These are phyloP conservation scores for Chironomus riparius DNA, from an alignment of 2,888 invertebrate species.

Conservation along the genomic window DNA sequence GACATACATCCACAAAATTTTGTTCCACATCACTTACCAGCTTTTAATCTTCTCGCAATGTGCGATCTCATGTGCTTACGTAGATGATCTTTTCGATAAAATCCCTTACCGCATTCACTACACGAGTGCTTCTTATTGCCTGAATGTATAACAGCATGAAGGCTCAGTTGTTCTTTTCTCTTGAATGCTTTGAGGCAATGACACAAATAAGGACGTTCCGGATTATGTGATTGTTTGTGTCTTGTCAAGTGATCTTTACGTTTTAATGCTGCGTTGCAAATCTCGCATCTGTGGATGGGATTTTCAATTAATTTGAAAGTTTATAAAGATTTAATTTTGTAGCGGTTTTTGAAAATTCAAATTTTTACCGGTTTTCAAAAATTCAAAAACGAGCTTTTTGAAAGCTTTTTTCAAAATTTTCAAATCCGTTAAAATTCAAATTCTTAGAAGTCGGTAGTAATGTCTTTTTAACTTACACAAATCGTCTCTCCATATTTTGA, in stretches of 20 bases:
- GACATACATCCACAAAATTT: slow-evolving; percentile 31
- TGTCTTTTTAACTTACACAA: not conserved
- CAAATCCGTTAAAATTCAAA: too few relatives aligned
- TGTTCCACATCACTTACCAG: slow-evolving; percentile 42
- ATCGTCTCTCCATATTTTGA: slow-evolving; percentile 58
- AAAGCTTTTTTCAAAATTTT: too few relatives aligned
- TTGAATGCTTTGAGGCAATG: slow-evolving; percentile 81
- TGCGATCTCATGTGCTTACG: slow-evolving; percentile 77
- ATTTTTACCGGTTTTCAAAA: too few relatives aligned
- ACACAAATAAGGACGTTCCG: slow-evolving; percentile 78
- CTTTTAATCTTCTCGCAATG: slow-evolving; percentile 73
- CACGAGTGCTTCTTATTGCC: slow-evolving; percentile 80
- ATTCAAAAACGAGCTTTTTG: too few relatives aligned
- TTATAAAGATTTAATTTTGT: too few relatives aligned
- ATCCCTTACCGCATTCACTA: slow-evolving; percentile 43
- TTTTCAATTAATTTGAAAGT: too few relatives aligned
- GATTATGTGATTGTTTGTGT: slow-evolving; percentile 82
- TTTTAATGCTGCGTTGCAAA: slow-evolving; percentile 79
- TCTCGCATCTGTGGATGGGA: slow-evolving; percentile 52
- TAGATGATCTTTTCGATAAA: slow-evolving; percentile 63
- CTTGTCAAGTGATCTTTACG: slow-evolving; percentile 79
- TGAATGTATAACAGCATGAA: slow-evolving; percentile 83
- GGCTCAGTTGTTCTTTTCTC: slow-evolving; percentile 76
- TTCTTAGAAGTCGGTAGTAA: too few relatives aligned
- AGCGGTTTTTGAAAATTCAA: too few relatives aligned